These are phyloP conservation scores for Lithophane leautieri DNA, from an alignment of 2,888 invertebrate species.

Conservation along the genomic window DNA sequence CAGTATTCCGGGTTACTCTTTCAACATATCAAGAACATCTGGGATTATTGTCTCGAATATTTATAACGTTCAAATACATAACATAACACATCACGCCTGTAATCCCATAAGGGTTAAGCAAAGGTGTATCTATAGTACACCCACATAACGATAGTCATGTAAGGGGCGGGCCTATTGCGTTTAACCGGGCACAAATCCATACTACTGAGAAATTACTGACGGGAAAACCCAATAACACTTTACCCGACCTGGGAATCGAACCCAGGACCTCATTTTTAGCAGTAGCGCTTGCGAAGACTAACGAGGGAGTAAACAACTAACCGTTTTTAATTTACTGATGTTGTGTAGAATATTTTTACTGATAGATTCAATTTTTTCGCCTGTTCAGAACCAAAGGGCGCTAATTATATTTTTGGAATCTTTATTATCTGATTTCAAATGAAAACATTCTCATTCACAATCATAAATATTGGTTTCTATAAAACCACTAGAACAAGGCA, in stretches of 20 bases:
- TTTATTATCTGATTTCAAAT: too few species aligned
- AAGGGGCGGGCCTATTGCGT: not conserved
- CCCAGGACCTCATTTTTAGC: not conserved
- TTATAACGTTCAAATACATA: not conserved
- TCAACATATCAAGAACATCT: conserved; percentile 21
- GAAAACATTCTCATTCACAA: too few species aligned
- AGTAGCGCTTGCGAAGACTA: not conserved
- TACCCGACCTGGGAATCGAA: not conserved
- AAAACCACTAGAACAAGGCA: not conserved
- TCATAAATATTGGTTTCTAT: too few species aligned
- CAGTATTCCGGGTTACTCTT: conserved; percentile 19
- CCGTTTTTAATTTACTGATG: too few species aligned
- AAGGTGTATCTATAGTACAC: not conserved
- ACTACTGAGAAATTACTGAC: not conserved
- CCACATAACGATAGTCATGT: not conserved
- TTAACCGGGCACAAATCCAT: not conserved
- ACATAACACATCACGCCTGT: not conserved
- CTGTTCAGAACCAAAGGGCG: too few species aligned
- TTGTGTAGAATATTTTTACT: too few species aligned
- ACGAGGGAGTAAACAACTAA: not conserved
- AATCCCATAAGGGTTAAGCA: not conserved
- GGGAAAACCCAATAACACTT: not conserved
- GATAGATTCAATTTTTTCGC: too few species aligned
- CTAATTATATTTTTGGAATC: too few species aligned
- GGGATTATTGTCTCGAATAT: conserved; percentile 14